phyloP scores from a whole-genome alignment of 2,888 invertebrate genomes.

The Tinea trinotella region DNA sequence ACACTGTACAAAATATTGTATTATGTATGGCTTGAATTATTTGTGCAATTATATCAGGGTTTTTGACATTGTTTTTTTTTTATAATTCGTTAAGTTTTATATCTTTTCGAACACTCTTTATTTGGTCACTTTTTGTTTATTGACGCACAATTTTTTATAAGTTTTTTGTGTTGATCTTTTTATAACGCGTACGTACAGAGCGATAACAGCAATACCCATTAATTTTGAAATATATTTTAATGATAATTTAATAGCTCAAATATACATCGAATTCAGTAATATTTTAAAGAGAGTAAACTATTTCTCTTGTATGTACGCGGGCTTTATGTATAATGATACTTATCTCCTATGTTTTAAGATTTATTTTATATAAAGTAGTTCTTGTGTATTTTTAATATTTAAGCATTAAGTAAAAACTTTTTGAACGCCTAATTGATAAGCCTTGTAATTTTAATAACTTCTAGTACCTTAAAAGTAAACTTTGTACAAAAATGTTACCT shows the following conservation, averaged over 20 bases:
- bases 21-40: too few relatives aligned
- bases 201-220: too few relatives aligned
- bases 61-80: conserved; percentile 1
- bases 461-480: conserved; percentile 22
- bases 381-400: neutral
- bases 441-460: neutral
- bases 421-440: neutral
- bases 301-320: neutral
- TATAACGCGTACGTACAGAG: neutral
- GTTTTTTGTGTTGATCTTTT: conserved; percentile 1
- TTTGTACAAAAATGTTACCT: conserved; percentile 63
- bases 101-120: conserved; percentile 6
- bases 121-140: conserved; percentile 1
- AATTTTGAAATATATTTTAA: too few relatives aligned
- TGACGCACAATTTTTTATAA: neutral
- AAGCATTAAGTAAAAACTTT: neutral
- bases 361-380: neutral
- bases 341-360: neutral
- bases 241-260: too few relatives aligned
- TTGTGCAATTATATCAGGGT: conserved; percentile 2
- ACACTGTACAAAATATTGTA: too few relatives aligned
- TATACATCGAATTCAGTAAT: neutral
- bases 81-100: neutral
- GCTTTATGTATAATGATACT: neutral
- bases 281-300: too few relatives aligned